Evolutionary conservation across 1,140 invertebrate genomes (phyloP), one percentile per base, ranked within the genome.

Genomic region (Papilio helenus): DNA sequence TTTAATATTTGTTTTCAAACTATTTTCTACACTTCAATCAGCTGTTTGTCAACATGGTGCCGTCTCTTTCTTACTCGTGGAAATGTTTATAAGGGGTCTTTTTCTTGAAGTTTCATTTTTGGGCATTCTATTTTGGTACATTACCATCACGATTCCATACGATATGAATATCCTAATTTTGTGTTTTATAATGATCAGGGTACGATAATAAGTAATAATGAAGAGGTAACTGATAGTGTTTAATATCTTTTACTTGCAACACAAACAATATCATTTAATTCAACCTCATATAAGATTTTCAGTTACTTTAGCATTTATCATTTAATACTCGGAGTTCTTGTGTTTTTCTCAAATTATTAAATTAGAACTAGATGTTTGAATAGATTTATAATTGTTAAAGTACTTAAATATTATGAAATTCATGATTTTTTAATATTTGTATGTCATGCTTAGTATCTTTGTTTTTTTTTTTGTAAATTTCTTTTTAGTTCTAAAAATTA

Each of bases 91-190:
- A 85, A 79, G 87, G 85, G 85, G 68, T 91, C 91, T 87, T 92
- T 90, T 88, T 90, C 87, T 80, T 84, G 85, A 87, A 84, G 84
- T 91, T 91, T 92, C 92, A 90, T 91, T 93, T 93, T 94, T 94
- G 93, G 92, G 88, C 93, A 94, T 93, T 92, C 93, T 94, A 94
- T 94, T 94, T 94, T 93, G 83, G 92, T 93, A 89, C 92, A 93
- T 94, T 94, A 93, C 93, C 93, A 93, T 93, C 91, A 93, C 86
- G 86, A 90, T 92, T 92, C 87, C 86, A 90, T 92, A 89, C 84
- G 88, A 89, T 92, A 88, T 87, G 90, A 90, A 90, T 91, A 94
- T 93, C 88, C 89, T 89, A 93, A 93, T 88, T 90, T 92, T 91
- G 88, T 92, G 83, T 89, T 90, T 88, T 88, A 84, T 86, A 88